phyloP scores from a whole-genome alignment of 2,113 vertebrate species.

The Melospiza melodia region DNA sequence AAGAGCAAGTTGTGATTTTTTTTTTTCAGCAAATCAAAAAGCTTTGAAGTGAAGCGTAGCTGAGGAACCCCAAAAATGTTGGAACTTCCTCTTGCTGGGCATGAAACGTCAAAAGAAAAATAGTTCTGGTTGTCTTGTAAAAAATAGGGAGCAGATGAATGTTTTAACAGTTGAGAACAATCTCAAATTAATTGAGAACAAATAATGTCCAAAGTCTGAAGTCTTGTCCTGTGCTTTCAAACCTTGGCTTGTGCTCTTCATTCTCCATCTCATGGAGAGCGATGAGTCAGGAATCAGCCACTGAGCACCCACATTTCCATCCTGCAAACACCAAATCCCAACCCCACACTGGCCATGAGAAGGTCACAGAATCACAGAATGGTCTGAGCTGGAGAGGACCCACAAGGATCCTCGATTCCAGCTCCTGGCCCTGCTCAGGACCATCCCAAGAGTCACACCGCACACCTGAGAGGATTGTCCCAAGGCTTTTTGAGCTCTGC shows the following conservation, averaged over 20 bases:
- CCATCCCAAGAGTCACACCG: not conserved
- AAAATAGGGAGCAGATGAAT: not conserved
- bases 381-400: not conserved
- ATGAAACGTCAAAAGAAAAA: not conserved
- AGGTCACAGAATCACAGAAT: not conserved
- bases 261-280: not conserved
- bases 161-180: not conserved
- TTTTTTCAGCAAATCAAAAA: not conserved
- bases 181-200: not conserved
- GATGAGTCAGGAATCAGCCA: not conserved
- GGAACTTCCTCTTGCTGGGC: not conserved
- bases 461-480: rapidly evolving
- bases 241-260: not conserved
- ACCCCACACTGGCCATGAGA: not conserved
- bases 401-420: rapidly evolving
- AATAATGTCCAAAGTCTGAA: not conserved
- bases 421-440: not conserved
- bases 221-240: not conserved
- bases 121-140: not conserved
- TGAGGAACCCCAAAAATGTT: not conserved
- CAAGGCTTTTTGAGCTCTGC: not conserved
- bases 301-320: not conserved
- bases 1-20: not conserved
- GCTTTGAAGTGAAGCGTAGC: not conserved
- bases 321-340: not conserved